Base-by-base conservation (phyloP, 2,888 invertebrate genomes). In the Melinopterus prodromus region DNA sequence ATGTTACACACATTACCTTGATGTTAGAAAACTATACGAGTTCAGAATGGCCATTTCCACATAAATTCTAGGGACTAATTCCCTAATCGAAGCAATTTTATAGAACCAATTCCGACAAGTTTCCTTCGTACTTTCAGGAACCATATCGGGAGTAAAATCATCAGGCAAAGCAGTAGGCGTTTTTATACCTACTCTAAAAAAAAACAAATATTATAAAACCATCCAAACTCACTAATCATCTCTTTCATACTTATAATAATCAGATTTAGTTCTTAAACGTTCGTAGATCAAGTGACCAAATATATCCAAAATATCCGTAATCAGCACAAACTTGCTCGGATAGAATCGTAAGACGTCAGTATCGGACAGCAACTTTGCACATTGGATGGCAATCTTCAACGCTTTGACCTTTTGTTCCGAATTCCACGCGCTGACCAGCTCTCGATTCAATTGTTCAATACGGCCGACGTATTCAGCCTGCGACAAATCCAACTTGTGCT, bases 71-170 rank as follows among this genome's bases (percentile, higher is more conserved):
- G 99, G 99, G 75, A 99, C 92, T 6, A 99, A 90, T 89, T 99
- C 99, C 83, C 98, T 91, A 85, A 99, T 98, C 0, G 99, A 99
- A 0, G 99, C 97, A 88, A 99, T 97, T 92, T 99, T 99, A 89
- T 97, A 98, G 90, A 99, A 97, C 99, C 99, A 99, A 91, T 99
- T 99, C 84, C 97, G 94, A 87, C 98, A 98, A 0, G 98, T 99
- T 90, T 99, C 99, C 88, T 97, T 97, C 0, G 98, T 98, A 77
- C 94, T 91, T 87, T 97, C 97, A 0, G 94, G 93, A 6, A 98
- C 95, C 90, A 94, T 93, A 83, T 94, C 94, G 0, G 96, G 92
- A 77, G 95, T 94, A 86, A 97, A 96, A 86, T 93, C 92, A 83
- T 93, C 93, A 78, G 93, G 91, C 79, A 93, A 87, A 77, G 90